Conservation (phyloP, 2,113 vertebrate species). For the Sturnira hondurensis region DNA sequence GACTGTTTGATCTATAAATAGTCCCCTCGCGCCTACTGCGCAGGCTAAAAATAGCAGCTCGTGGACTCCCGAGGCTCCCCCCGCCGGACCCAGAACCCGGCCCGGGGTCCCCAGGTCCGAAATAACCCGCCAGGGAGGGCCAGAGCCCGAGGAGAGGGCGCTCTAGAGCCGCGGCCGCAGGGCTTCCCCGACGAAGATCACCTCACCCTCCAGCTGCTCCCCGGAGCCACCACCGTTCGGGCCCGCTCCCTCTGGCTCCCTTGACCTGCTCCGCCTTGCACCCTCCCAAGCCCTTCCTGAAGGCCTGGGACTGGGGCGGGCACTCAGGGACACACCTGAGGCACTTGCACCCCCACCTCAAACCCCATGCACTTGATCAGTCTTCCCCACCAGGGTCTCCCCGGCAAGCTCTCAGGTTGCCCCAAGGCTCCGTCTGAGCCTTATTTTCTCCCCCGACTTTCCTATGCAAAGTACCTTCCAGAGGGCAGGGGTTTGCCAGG, state of each 20-base stretch:
- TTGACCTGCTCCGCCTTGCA: background rate
- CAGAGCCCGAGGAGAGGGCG: slow-evolving; percentile 32
- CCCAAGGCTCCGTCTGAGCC: background rate
- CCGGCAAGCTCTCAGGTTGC: background rate
- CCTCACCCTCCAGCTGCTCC: slow-evolving; percentile 8
- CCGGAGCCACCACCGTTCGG: background rate
- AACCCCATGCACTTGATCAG: background rate
- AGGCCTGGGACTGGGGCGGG: background rate
- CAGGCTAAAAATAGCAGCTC: slow-evolving; percentile 85
- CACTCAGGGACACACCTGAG: background rate
- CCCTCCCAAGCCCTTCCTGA: background rate
- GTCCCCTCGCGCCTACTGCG: slow-evolving; percentile 60
- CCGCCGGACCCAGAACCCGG: background rate
- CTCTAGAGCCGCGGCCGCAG: slow-evolving; percentile 15
- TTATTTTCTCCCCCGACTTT: background rate
- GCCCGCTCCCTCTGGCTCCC: background rate
- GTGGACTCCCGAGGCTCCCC: background rate
- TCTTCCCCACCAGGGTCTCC: background rate
- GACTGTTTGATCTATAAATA: slow-evolving; percentile 91
- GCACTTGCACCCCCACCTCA: background rate
- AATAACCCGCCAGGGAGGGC: background rate
- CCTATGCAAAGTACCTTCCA: background rate
- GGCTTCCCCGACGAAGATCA: slow-evolving; percentile 42
- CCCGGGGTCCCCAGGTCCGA: slow-evolving; percentile 14
- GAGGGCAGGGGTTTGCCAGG: background rate